Evolutionary conservation across 2,113 vertebrate species (phyloP).

Genomic region (Nothobranchius furzeri): DNA sequence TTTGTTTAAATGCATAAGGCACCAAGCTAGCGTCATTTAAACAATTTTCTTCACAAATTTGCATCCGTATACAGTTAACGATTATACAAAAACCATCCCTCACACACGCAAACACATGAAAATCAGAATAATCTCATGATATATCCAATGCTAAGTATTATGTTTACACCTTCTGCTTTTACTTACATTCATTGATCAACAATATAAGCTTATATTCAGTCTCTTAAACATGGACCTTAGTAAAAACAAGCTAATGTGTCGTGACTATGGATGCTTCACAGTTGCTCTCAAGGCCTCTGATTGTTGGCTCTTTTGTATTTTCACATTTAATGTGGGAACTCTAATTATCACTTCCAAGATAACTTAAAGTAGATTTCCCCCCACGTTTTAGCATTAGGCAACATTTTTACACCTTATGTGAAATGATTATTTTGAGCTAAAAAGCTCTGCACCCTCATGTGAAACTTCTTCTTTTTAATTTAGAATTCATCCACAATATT

Average conservation of each 20-base stretch:
- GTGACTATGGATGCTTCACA: conserved; percentile 51
- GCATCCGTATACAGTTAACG: too few relatives aligned
- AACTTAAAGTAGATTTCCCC: conserved; percentile 82
- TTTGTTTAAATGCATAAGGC: too few relatives aligned
- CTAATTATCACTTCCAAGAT: conserved; percentile 89
- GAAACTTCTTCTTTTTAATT: background rate
- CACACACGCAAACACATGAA: too few relatives aligned
- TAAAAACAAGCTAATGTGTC: conserved; percentile 12
- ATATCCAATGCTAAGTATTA: too few relatives aligned
- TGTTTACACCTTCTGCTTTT: too few relatives aligned
- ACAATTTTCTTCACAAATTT: too few relatives aligned
- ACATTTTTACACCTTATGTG: conserved; percentile 53
- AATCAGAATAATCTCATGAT: too few relatives aligned
- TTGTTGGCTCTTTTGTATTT: conserved; percentile 81
- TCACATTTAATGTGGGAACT: conserved; percentile 84
- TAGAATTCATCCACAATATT: background rate
- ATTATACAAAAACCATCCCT: too few relatives aligned
- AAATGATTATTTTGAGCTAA: conserved; percentile 42
- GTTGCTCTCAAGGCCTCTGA: conserved; percentile 61
- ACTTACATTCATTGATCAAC: too few relatives aligned
- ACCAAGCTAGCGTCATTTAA: too few relatives aligned
- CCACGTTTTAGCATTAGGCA: conserved; percentile 66
- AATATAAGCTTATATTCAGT: too few relatives aligned
- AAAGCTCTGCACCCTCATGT: conserved; percentile 15
- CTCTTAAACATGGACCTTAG: conserved; percentile 5